Evolutionary conservation across 1,140 invertebrate genomes (phyloP).

Genomic region (Drosophila santomea): DNA sequence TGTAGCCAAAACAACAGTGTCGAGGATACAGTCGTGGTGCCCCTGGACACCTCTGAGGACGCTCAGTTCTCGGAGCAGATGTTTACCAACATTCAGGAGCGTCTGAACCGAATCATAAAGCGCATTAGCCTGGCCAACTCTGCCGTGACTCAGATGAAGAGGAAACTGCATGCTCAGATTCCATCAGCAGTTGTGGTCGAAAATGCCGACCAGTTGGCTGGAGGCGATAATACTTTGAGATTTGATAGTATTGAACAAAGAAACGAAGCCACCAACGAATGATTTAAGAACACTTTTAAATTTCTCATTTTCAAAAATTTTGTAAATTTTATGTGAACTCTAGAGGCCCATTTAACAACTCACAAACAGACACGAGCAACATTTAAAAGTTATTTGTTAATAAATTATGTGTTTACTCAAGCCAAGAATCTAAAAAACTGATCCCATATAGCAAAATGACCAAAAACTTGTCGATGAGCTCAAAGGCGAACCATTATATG

Average conservation of each 20-base stretch:
- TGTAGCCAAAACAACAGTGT: not conserved
- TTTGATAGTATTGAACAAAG: not conserved
- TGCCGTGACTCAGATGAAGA: not conserved
- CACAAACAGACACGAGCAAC: too few species aligned
- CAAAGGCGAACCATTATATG: not conserved
- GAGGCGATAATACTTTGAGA: conserved; percentile 15
- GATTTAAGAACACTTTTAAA: not conserved
- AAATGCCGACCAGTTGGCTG: conserved; percentile 11
- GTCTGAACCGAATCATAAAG: conserved; percentile 6
- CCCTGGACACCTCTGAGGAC: conserved; percentile 25
- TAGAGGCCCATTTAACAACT: too few species aligned
- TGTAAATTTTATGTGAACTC: not conserved
- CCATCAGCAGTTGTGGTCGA: not conserved
- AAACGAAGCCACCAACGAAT: not conserved
- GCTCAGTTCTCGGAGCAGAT: conserved; percentile 29
- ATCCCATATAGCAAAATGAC: too few species aligned
- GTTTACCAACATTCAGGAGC: conserved; percentile 25
- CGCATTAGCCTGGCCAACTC: conserved; percentile 7
- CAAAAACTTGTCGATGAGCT: not conserved
- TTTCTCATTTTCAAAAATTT: not conserved
- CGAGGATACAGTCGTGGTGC: not conserved
- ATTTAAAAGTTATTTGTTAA: not conserved
- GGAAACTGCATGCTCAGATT: not conserved
- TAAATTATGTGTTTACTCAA: not conserved
- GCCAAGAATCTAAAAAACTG: not conserved